A percentile compares a stretch with the other conserved stretches of the same genome.
Conservation (phyloP, 2,797 vertebrate species). For the Aplochiton taeniatus region DNA sequence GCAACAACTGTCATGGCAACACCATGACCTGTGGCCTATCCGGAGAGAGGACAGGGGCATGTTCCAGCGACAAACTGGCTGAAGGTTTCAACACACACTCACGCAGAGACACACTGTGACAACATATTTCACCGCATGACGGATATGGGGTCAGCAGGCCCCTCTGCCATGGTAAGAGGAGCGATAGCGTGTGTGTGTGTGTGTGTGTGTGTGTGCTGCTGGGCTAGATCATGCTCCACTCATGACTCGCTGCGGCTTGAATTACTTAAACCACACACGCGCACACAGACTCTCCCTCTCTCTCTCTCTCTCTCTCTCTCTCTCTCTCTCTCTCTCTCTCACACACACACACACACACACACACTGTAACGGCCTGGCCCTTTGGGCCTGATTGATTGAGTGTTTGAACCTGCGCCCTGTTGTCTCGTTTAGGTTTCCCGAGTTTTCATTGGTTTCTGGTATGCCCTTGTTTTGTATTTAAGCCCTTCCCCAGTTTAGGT, state of each 20-base stretch:
- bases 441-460: too few relatives aligned
- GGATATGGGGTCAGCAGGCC: slow-evolving; percentile 14
- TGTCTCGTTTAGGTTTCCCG: too few relatives aligned
- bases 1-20: slow-evolving; percentile 42
- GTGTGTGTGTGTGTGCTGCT: neutral
- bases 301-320: too few relatives aligned
- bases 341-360: too few relatives aligned
- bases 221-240: neutral
- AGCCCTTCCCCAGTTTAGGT: too few relatives aligned
- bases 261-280: neutral
- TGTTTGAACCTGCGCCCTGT: too few relatives aligned
- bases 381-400: too few relatives aligned
- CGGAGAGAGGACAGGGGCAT: slow-evolving; percentile 12
- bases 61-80: slow-evolving; percentile 8
- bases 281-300: too few relatives aligned
- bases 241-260: neutral
- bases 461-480: too few relatives aligned
- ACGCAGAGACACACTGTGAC: neutral
- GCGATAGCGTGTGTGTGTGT: neutral
- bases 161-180: neutral
- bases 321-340: too few relatives aligned
- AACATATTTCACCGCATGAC: slow-evolving; percentile 14
- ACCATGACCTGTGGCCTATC: slow-evolving; percentile 31
- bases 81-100: slow-evolving; percentile 7
- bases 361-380: too few relatives aligned